A percentile compares a stretch with the other conserved stretches of the same genome.
Evolutionary conservation across 1,140 invertebrate genomes (phyloP).

Genomic region (Cepaea nemoralis): DNA sequence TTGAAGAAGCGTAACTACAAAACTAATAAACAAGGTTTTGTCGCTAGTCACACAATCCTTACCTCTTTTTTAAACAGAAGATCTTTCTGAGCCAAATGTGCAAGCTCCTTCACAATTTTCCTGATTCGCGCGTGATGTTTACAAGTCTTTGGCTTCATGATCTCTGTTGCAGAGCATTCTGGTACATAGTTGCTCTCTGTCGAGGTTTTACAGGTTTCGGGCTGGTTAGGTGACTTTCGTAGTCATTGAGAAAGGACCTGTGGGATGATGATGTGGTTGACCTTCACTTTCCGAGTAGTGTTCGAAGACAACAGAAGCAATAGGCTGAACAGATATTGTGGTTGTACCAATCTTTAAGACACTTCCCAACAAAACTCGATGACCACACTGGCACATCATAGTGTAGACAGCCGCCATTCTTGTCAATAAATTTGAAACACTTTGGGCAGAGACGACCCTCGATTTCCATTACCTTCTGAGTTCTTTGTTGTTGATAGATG

Average conservation of each 20-base stretch:
- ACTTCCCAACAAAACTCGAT: slow-evolving; percentile 42
- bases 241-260: too few species aligned
- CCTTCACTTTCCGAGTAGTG: background rate
- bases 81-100: background rate
- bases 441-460: slow-evolving; percentile 40
- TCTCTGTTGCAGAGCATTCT: slow-evolving; percentile 27
- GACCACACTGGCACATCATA: slow-evolving; percentile 40
- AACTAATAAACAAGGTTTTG: too few species aligned
- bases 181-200: slow-evolving; percentile 12
- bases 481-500: background rate
- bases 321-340: background rate
- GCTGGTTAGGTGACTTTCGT: too few species aligned
- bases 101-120: background rate
- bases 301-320: background rate
- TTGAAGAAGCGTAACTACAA: too few species aligned
- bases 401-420: slow-evolving; percentile 39
- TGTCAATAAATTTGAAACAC: slow-evolving; percentile 41
- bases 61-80: background rate
- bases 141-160: background rate
- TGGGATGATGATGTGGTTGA: background rate
- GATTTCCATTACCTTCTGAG: background rate
- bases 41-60: too few species aligned
- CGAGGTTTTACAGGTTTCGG: background rate
- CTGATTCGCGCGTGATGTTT: background rate
- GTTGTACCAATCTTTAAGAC: background rate